Evolutionary conservation across 2,113 vertebrate species (phyloP), one percentile per base, ranked within the genome.

Genomic region (Zapus hudsonius): DNA sequence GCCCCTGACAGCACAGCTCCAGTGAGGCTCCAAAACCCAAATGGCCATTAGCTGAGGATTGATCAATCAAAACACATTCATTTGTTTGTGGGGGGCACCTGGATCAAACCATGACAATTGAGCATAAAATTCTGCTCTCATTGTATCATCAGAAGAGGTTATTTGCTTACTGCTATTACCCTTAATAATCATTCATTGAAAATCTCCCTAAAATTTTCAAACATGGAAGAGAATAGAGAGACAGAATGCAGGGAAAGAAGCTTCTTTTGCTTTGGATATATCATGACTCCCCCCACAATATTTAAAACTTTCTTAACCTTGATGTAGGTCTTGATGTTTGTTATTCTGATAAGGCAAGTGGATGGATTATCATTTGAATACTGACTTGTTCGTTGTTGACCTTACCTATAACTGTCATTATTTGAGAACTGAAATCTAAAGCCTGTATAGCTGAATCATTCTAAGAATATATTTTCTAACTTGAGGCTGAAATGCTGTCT

Each of bases 81-180:
- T n/a, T n/a, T n/a, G n/a, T n/a, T n/a, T n/a, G n/a, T n/a, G n/a
- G n/a, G n/a, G n/a, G n/a, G n/a, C n/a, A n/a, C n/a, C n/a, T n/a
- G n/a, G n/a, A n/a, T n/a, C n/a, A n/a, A n/a, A n/a, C n/a, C n/a
- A n/a, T n/a, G n/a, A n/a, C n/a, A n/a, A 40, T n/a, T 79, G 5
- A 66, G 59, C 3, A 0, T 85, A 66, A 91, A 74, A 27, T 66
- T 90, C 92, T 44, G 19, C 81, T 95, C 27, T 9, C 47, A 31
- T 92, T 79, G 92, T 23, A 7, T 33, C 63, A n/a, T 63, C 70
- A 59, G 73, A 74, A 87, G 90, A 63, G 83, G 36, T 83, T 52
- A 6, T 2, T 31, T 84, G 84, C 33, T 22, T 92, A 83, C 31
- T 61, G 67, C 55, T 27, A 55, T 76, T 23, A 23, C 1, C 17